Evolutionary conservation across 2,888 invertebrate genomes (phyloP).

Genomic region (Epsilonema sp.): DNA sequence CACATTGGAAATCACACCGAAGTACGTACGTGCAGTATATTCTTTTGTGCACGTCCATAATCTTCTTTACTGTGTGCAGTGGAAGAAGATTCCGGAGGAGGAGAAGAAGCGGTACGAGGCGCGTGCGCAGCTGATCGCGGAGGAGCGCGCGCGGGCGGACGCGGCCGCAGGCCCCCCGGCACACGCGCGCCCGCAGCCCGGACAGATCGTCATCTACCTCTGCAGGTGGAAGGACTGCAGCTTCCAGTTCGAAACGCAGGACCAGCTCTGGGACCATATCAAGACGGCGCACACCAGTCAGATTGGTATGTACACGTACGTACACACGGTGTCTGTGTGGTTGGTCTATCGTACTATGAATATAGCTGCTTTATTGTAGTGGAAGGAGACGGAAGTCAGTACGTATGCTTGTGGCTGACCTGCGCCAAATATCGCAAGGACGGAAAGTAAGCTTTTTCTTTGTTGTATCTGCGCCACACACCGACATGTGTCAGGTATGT

Average conservation of each 20-base stretch:
- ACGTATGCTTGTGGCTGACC: conserved; percentile 24
- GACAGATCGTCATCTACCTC: conserved; percentile 45
- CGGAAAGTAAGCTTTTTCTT: conserved; percentile 16
- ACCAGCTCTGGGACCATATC: conserved; percentile 72
- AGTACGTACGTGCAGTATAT: too few relatives aligned
- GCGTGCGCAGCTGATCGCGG: conserved; percentile 61
- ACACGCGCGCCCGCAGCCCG: conserved; percentile 23
- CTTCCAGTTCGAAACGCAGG: conserved; percentile 68
- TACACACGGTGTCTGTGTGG: too few relatives aligned
- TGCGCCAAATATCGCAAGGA: conserved; percentile 27
- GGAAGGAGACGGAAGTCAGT: conserved; percentile 22
- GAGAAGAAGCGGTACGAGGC: conserved; percentile 89
- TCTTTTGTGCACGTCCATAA: too few relatives aligned
- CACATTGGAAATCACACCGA: too few relatives aligned
- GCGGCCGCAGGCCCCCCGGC: conserved; percentile 8
- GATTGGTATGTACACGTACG: conserved; percentile 19
- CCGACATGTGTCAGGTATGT: too few relatives aligned
- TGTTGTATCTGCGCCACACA: too few relatives aligned
- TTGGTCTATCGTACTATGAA: too few relatives aligned
- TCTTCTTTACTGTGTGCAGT: too few relatives aligned
- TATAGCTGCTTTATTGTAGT: too few relatives aligned
- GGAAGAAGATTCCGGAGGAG: conserved; percentile 67
- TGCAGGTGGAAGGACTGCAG: conserved; percentile 81
- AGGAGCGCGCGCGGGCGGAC: conserved; percentile 24
- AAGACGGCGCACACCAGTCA: conserved; percentile 49